Evolutionary conservation across 2,797 vertebrate species (phyloP).

Genomic region (Hemibagrus guttatus): DNA sequence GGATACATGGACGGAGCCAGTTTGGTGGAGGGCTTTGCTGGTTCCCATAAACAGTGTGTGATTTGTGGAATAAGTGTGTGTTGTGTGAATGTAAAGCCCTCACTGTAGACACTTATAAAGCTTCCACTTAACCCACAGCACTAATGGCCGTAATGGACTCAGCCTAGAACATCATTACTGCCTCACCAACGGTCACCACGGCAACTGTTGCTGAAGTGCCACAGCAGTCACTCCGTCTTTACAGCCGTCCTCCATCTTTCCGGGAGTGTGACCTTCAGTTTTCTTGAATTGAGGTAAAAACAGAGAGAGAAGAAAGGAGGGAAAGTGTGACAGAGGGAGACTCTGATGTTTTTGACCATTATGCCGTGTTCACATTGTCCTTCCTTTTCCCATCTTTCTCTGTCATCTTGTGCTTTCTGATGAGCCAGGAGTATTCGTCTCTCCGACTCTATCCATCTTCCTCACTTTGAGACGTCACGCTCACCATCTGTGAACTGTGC

Average conservation of each 20-base stretch:
- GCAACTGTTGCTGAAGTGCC: slow-evolving; percentile 52
- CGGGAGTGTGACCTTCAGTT: background rate
- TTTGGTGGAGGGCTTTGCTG: background rate
- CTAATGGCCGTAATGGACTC: slow-evolving; percentile 46
- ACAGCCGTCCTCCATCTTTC: slow-evolving; percentile 15
- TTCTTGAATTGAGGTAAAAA: background rate
- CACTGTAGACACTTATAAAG: slow-evolving; percentile 3
- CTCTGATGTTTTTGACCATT: slow-evolving; percentile 17
- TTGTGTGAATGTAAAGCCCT: background rate
- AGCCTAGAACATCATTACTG: slow-evolving; percentile 46
- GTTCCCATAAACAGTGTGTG: background rate
- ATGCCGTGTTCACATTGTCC: slow-evolving; percentile 38
- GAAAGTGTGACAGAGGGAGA: background rate
- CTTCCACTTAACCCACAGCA: slow-evolving; percentile 44
- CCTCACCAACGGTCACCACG: slow-evolving; percentile 50
- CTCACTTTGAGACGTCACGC: background rate
- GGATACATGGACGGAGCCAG: background rate
- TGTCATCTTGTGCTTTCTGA: slow-evolving; percentile 25
- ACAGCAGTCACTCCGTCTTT: slow-evolving; percentile 43
- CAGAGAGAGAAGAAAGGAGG: background rate
- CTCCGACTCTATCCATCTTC: slow-evolving; percentile 47
- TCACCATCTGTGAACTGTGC: slow-evolving; percentile 19
- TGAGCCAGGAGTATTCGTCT: slow-evolving; percentile 18
- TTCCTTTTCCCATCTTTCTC: slow-evolving; percentile 36
- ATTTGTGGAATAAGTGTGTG: slow-evolving; percentile 6